Base-by-base conservation (phyloP, 2,113 vertebrate species). In the Rhodinocichla rosea region DNA sequence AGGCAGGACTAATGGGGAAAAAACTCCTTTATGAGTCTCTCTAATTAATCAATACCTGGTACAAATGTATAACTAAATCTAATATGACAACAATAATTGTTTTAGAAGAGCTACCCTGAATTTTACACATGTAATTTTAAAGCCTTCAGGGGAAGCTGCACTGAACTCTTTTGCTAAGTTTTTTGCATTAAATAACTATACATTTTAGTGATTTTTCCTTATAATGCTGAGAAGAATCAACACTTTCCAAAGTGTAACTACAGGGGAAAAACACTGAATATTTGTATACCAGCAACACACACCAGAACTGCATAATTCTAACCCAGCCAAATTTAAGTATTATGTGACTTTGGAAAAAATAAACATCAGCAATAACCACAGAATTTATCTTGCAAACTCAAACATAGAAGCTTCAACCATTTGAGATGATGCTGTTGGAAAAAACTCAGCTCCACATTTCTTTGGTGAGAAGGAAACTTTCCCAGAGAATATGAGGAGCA, bases 161-260 rank as follows among this genome's bases (percentile, higher is more conserved):
- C 37, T 44, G 19, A 81, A 52, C 24, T 52, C 33, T 75, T 35
- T 37, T 30, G 9, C 50, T 57, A 50, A n/a, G 24, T 14, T 47
- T 52, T 78, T 37, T 39, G 10, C 11, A 16, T 17, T 33, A 67
- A 82, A 60, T 32, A 70, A 33, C 20, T 21, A 24, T 1, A 21
- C 0, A 32, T 33, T 28, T 76, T 32, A 12, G 15, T 32, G 24
- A 32, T 53, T 65, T 81, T 65, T 37, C 44, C 42, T 87, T 27
- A 16, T 20, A 62, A 63, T 39, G 39, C 30, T 33, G 30, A 22
- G 33, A 68, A 74, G 39, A 64, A 24, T 3, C 24, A 63, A 63
- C 33, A 44, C 22, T 71, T 71, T 40, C 1, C 1, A 9, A 77
- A 78, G 17, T 0, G 0, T 18, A 68, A 62, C 24, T 73, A 37